These are phyloP conservation scores for Meda fulgida DNA, from an alignment of 2,797 vertebrate genomes.

Conservation along the genomic window DNA sequence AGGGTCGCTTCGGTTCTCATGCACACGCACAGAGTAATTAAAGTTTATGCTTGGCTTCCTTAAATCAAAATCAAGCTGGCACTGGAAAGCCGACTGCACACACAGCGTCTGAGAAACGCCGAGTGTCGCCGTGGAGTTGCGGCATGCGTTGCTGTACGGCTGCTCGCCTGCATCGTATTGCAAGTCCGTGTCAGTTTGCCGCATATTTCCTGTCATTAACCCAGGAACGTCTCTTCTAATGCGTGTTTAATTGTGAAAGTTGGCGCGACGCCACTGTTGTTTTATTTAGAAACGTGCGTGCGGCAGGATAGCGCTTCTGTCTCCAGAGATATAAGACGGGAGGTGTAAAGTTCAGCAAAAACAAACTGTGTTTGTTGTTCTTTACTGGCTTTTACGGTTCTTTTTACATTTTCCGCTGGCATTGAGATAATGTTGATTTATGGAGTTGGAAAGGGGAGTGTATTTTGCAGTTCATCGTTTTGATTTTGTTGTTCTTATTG, in stretches of 20 bases:
- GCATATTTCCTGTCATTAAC: neutral
- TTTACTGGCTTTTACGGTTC: neutral
- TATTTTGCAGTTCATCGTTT: neutral
- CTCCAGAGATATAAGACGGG: constrained; percentile 19
- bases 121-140: neutral
- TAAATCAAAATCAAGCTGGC: constrained; percentile 49
- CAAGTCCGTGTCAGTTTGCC: neutral
- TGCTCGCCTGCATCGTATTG: neutral
- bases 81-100: neutral
- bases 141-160: neutral
- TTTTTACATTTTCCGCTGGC: constrained; percentile 7
- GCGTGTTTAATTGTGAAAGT: constrained; percentile 3
- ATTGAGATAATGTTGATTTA: neutral
- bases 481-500: constrained; percentile 11
- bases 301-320: constrained; percentile 5
- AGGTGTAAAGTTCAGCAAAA: constrained; percentile 11
- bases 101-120: neutral
- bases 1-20: constrained; percentile 20
- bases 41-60: constrained; percentile 53
- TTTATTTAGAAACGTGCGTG: neutral
- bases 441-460: neutral
- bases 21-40: constrained; percentile 50
- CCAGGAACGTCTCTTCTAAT: neutral
- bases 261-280: neutral
- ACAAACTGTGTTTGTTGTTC: constrained; percentile 11